A percentile compares a stretch with the other conserved stretches of the same genome.
phyloP scores from a whole-genome alignment of 2,113 vertebrate species.

The Ptilorrhoa leucosticta region DNA sequence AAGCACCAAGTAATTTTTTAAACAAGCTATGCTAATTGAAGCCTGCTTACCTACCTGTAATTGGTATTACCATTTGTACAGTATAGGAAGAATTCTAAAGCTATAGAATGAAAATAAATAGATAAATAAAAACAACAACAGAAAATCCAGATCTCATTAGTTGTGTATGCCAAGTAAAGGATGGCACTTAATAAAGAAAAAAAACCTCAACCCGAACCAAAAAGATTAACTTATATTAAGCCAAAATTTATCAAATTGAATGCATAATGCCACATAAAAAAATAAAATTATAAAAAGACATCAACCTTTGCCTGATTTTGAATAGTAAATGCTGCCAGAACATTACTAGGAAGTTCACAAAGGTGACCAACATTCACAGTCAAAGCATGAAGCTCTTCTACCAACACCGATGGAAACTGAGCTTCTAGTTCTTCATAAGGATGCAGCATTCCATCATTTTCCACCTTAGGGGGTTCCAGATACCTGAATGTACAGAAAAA shows the following conservation, averaged over 20 bases:
- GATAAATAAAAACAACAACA: neutral
- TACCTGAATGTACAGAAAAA: constrained; percentile 70
- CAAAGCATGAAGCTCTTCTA: constrained; percentile 88
- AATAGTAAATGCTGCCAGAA: constrained; percentile 82
- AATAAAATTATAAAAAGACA: neutral
- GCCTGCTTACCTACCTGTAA: neutral
- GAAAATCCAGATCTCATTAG: neutral
- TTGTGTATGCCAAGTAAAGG: neutral
- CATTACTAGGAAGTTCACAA: constrained; percentile 77
- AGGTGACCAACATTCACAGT: constrained; percentile 82
- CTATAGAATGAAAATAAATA: neutral
- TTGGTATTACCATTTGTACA: neutral
- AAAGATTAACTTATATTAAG: neutral
- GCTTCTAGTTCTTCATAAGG: constrained; percentile 82
- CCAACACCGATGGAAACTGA: constrained; percentile 81
- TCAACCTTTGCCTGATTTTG: constrained; percentile 89
- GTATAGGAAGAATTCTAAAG: neutral
- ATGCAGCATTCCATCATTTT: constrained; percentile 64
- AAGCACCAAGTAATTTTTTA: neutral
- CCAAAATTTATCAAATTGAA: neutral
- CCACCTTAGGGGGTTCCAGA: constrained; percentile 65
- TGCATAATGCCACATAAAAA: neutral
- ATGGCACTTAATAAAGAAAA: neutral
- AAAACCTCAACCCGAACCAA: accelerated
- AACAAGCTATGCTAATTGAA: neutral